Evolutionary conservation across 2,113 vertebrate genomes (phyloP).

Genomic region (Fregetta grallaria): DNA sequence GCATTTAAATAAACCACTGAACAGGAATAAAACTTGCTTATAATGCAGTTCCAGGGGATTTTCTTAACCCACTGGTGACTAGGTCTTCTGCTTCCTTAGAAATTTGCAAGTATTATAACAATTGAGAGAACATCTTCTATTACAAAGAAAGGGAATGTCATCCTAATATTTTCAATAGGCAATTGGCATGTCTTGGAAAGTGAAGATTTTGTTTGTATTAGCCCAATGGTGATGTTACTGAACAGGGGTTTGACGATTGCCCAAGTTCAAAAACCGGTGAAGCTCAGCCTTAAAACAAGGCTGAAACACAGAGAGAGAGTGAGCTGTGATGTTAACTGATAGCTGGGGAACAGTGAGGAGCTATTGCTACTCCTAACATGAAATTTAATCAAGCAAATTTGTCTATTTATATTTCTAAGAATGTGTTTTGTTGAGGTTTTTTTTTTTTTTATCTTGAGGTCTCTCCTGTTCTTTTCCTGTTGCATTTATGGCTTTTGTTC

Average conservation of each 20-base stretch:
- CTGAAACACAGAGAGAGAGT: not conserved
- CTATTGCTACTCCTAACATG: not conserved
- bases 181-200: not conserved
- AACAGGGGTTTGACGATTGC: not conserved
- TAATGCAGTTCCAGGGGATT: constrained; percentile 20
- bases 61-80: not conserved
- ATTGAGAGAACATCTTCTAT: not conserved
- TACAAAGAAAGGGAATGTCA: not conserved
- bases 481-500: not conserved
- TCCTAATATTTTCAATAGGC: not conserved
- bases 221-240: not conserved
- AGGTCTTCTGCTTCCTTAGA: not conserved
- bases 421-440: not conserved
- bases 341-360: not conserved
- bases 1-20: constrained; percentile 48
- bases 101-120: not conserved
- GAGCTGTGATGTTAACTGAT: not conserved
- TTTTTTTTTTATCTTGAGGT: not conserved
- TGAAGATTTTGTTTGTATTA: not conserved
- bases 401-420: not conserved
- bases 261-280: not conserved
- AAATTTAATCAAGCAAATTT: not conserved
- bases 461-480: not conserved
- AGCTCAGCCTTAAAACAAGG: not conserved
- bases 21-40: constrained; percentile 40